Conservation (phyloP, 2,797 vertebrate species). For the Prionace glauca region DNA sequence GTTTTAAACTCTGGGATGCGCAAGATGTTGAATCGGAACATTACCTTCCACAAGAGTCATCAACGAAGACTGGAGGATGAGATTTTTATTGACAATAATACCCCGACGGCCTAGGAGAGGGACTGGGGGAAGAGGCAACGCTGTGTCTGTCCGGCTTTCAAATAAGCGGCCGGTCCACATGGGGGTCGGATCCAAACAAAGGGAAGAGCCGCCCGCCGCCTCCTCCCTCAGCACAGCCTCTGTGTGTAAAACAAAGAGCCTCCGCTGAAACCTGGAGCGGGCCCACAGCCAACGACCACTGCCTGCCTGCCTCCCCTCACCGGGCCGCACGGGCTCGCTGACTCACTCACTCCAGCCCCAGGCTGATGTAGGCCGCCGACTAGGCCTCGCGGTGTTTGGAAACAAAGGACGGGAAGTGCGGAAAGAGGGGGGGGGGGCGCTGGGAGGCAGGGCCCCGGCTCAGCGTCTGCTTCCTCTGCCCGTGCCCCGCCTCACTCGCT, state of each 20-base stretch:
- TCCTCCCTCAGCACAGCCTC: not conserved
- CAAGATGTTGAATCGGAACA: not conserved
- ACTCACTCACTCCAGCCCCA: conserved; percentile 34
- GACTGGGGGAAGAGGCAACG: not conserved
- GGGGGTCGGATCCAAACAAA: not conserved
- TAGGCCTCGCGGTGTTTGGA: conserved; percentile 29
- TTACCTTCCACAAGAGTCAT: conserved; percentile 11
- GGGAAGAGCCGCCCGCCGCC: not conserved
- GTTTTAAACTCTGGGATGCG: not conserved
- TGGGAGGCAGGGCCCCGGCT: not conserved
- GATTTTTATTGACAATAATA: not conserved
- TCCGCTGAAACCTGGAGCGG: not conserved
- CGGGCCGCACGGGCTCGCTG: not conserved
- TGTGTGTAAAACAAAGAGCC: too few species aligned
- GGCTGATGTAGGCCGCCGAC: conserved; percentile 18
- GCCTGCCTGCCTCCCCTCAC: not conserved
- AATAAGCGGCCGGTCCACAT: not conserved
- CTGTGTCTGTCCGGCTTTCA: not conserved
- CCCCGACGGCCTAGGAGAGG: not conserved
- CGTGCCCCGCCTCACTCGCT: not conserved
- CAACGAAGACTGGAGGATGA: not conserved
- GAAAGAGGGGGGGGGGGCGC: not conserved
- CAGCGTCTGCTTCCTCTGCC: not conserved
- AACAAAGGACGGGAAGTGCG: conserved; percentile 31
- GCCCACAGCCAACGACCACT: not conserved